Evolutionary conservation across 2,888 invertebrate species (phyloP).

Genomic region (Monochamus alternatus): DNA sequence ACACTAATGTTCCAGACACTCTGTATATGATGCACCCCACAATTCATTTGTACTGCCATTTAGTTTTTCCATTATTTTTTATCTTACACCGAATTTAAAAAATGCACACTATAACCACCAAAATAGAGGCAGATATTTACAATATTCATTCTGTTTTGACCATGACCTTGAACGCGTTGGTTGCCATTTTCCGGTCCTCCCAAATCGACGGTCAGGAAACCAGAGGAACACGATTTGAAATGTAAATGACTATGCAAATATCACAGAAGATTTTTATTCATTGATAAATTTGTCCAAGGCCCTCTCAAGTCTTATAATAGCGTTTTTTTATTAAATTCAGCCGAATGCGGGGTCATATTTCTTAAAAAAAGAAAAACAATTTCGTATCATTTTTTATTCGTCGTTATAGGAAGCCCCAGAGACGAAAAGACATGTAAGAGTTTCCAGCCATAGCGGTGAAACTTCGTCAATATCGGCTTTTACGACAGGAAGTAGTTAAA

Average conservation of each 20-base stretch:
- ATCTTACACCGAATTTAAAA: no score
- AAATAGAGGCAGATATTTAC: no score
- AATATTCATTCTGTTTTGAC: neutral
- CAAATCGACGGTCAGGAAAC: neutral
- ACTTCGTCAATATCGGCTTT: constrained; percentile 12
- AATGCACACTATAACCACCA: no score
- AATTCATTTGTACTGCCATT: no score
- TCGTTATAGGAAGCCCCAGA: neutral
- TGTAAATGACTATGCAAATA: constrained; percentile 2
- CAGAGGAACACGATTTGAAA: neutral
- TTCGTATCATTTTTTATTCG: neutral
- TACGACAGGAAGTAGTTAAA: constrained; percentile 26
- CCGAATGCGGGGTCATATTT: neutral
- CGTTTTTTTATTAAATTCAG: neutral
- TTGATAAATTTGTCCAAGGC: neutral
- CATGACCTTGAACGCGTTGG: neutral
- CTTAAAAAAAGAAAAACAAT: neutral
- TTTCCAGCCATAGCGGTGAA: constrained; percentile 8
- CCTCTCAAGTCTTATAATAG: neutral
- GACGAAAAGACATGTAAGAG: constrained; percentile 6
- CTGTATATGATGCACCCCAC: no score
- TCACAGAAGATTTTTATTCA: neutral
- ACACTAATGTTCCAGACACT: no score
- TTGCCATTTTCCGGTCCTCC: neutral
- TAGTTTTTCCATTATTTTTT: no score